Evolutionary conservation across 1,140 invertebrate genomes (phyloP).

Genomic region (Drosophila triauraria): DNA sequence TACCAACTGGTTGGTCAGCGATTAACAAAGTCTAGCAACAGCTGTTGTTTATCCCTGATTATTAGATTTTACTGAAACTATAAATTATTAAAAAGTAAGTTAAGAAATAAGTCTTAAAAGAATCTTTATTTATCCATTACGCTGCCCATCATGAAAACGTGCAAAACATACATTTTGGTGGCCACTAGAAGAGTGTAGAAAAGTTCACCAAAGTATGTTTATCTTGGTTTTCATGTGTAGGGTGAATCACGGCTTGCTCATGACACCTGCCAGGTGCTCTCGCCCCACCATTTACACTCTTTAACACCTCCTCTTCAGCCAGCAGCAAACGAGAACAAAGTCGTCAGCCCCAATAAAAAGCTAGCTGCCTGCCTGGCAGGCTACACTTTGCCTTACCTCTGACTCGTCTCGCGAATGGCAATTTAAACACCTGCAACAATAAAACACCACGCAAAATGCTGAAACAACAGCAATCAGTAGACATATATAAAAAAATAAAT

Average conservation of each 20-base stretch:
- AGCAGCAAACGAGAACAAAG: conserved; percentile 41
- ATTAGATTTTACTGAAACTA: background rate
- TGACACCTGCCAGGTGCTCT: conserved; percentile 21
- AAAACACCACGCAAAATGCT: conserved; percentile 50
- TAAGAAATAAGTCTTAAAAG: background rate
- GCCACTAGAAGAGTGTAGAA: background rate
- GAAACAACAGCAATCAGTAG: conserved; percentile 20
- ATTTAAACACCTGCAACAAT: conserved; percentile 72
- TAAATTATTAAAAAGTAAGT: background rate
- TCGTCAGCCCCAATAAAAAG: conserved; percentile 40
- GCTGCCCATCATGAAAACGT: too few relatives aligned
- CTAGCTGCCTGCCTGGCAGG: conserved; percentile 13
- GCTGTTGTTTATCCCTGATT: background rate
- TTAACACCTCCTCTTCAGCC: background rate
- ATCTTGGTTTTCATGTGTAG: conserved; percentile 1
- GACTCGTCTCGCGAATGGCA: conserved; percentile 45
- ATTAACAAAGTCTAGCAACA: too few relatives aligned
- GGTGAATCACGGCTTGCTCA: conserved; percentile 46
- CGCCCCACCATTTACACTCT: conserved; percentile 15
- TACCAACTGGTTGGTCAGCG: background rate
- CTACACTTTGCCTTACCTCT: conserved; percentile 37
- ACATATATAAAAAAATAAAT: conserved; percentile 36
- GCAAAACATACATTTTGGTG: too few relatives aligned
- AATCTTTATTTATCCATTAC: too few relatives aligned
- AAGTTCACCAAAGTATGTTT: background rate